Evolutionary conservation across 1,140 invertebrate species (phyloP), one percentile per base, ranked within the genome.

Genomic region (Apis cerana): DNA sequence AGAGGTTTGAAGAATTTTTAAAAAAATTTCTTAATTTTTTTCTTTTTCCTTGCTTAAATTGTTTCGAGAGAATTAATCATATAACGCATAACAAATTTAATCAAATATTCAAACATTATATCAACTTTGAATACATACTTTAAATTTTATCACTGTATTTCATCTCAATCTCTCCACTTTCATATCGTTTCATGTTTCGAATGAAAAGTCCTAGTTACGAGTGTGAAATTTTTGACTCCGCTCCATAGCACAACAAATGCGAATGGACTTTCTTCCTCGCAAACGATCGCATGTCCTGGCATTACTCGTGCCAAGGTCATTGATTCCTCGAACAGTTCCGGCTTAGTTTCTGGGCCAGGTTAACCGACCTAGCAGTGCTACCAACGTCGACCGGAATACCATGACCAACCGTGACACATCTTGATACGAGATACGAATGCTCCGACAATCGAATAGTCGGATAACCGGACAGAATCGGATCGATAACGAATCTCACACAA

Each of bases 271-370:
- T 91, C 90, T 83, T 89, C 75, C 75, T 82, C 75, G 64, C 75
- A 43, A 87, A 86, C 80, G 82, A 80, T 69, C 80, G 85, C 85
- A 82, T 86, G 80, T 86, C 84, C 84, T 87, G 82, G 78, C 85
- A 82, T 74, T 87, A 79, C 85, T 87, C 74, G 85, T 85, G 82
- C 87, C 90, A 93, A 93, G 92, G 91, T 93, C 92, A 91, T 92
- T 93, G 91, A 92, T 92, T 92, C 91, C 90, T 89, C 79, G 82
- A 78, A 75, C 86, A 92, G 92, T 93, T 93, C 92, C 92, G 92
- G 91, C 91, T 93, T 83, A 82, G 80, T 92, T 92, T 93, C 92
- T 93, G 91, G 91, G 91, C 91, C 91, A 92, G 90, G 91, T 92
- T 92, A 89, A 91, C 89, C 89, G 87, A 88, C 89, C 82, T 85